Percentiles rank a stretch among this genome's conserved stretches.
These are phyloP conservation scores for Limonius californicus DNA, from an alignment of 1,140 invertebrate species.

Conservation along the genomic window DNA sequence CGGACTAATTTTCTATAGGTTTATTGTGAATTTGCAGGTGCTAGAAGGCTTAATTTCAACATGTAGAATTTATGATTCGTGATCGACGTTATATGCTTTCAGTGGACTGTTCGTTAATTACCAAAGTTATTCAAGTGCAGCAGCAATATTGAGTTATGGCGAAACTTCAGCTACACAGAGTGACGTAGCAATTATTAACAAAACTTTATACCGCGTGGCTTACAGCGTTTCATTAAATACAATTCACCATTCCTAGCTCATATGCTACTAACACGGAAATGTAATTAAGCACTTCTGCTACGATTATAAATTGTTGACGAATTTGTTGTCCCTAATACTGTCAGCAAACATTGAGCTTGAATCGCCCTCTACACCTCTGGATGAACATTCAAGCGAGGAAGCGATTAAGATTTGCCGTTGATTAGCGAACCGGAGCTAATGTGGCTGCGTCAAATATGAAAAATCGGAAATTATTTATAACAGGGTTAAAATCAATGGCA, in stretches of 20 bases:
- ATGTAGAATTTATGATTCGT: not conserved
- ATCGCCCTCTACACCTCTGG: not conserved
- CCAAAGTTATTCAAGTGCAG: conserved; percentile 5
- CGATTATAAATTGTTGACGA: not conserved
- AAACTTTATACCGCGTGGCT: not conserved
- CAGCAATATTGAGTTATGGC: not conserved
- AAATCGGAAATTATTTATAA: conserved; percentile 10
- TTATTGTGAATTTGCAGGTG: too few species aligned
- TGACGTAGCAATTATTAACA: conserved; percentile 11
- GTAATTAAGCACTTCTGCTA: conserved; percentile 1
- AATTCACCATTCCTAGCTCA: not conserved
- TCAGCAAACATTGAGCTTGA: not conserved
- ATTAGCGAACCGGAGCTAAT: not conserved
- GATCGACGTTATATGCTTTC: not conserved
- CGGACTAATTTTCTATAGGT: too few species aligned
- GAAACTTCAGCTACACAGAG: not conserved
- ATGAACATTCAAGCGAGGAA: not conserved
- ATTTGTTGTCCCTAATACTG: not conserved
- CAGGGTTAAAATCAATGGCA: not conserved
- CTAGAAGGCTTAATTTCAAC: too few species aligned
- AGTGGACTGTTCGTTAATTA: not conserved
- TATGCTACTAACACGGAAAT: not conserved
- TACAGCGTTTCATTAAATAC: conserved; percentile 1
- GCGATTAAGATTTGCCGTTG: not conserved
- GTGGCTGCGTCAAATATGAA: not conserved